A percentile compares a stretch with the other conserved stretches of the same genome.
phyloP scores from a whole-genome alignment of 92 coral and sea anemone genomes.

The Bergia sp. region DNA sequence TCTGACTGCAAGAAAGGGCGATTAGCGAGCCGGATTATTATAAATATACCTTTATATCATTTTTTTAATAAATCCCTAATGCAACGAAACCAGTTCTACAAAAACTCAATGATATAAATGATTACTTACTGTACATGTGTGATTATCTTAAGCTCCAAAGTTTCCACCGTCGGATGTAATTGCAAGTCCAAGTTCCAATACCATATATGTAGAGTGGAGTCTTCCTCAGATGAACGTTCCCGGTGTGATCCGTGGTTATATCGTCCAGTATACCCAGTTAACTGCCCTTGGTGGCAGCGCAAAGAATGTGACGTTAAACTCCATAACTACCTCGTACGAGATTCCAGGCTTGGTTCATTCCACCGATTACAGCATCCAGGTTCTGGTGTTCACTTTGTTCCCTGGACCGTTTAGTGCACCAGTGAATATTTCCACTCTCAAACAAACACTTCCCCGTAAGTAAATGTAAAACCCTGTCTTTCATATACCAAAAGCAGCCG shows the following conservation, averaged over 20 bases:
- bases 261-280: not conserved
- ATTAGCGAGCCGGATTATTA: too few species aligned
- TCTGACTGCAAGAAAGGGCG: too few species aligned
- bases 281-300: not conserved
- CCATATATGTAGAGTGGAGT: conserved; percentile 3
- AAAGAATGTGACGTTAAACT: not conserved
- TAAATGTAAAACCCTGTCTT: not conserved
- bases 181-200: not conserved
- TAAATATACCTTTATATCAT: too few species aligned
- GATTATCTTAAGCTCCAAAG: not conserved
- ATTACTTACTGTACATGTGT: not conserved
- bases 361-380: not conserved
- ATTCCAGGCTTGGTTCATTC: conserved; percentile 3
- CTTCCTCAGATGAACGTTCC: not conserved
- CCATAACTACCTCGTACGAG: not conserved
- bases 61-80: too few species aligned
- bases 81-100: not conserved
- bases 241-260: conserved; percentile 16
- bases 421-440: not conserved
- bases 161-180: not conserved
- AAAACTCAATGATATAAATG: not conserved
- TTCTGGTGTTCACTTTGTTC: conserved; percentile 10
- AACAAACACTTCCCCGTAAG: not conserved
- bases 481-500: not conserved
- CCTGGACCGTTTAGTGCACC: conserved; percentile 28